Evolutionary conservation across 2,113 vertebrate species (phyloP).

Genomic region (Cranoglanis bouderius): DNA sequence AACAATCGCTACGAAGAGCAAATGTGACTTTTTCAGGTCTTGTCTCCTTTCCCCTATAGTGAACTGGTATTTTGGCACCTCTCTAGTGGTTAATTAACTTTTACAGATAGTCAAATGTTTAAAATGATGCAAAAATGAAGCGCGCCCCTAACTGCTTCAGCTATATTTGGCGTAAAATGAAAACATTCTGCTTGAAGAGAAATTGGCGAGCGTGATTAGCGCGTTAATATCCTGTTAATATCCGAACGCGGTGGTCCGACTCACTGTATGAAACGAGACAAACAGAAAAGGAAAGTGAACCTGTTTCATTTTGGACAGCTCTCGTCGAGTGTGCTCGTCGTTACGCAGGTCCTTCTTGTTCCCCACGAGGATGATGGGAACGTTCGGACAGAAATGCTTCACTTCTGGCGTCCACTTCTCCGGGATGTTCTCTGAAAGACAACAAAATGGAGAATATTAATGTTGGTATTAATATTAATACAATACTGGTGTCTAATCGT

Average conservation of each 20-base stretch:
- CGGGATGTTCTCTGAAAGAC: constrained; percentile 88
- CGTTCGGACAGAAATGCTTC: constrained; percentile 97
- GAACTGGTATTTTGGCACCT: no score
- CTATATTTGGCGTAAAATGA: neutral
- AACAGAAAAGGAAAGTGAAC: constrained; percentile 59
- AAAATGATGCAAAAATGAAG: neutral
- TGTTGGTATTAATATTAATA: neutral
- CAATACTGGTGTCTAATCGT: neutral
- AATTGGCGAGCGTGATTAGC: neutral
- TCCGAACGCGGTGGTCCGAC: neutral
- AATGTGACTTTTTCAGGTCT: no score
- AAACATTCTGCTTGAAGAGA: no score
- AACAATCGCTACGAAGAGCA: no score
- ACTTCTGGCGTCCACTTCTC: constrained; percentile 98
- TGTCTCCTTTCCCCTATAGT: no score
- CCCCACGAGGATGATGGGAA: constrained; percentile 96
- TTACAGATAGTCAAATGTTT: neutral
- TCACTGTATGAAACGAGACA: neutral
- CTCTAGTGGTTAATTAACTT: no score
- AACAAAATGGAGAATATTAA: constrained; percentile 22
- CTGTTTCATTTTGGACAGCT: constrained; percentile 98
- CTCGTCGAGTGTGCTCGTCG: constrained; percentile 88
- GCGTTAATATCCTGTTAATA: neutral
- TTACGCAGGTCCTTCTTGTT: constrained; percentile 98
- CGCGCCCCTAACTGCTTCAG: neutral